phyloP scores from a whole-genome alignment of 2,113 vertebrate species.

The Sclerurus mexicanus region DNA sequence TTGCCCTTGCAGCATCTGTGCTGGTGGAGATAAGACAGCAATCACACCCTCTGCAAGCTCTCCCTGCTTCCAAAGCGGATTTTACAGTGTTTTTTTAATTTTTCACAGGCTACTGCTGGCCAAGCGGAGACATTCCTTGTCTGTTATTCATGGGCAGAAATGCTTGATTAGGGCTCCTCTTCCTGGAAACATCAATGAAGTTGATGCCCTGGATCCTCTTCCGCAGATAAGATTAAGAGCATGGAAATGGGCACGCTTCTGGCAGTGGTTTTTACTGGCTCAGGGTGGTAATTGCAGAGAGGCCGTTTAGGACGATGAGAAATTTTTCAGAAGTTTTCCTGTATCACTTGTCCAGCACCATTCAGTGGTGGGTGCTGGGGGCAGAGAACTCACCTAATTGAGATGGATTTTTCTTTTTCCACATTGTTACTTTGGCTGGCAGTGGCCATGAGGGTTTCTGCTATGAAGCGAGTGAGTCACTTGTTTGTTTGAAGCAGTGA shows the following conservation, averaged over 20 bases:
- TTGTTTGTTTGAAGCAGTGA: neutral
- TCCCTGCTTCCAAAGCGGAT: neutral
- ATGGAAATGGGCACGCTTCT: neutral
- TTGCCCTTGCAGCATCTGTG: neutral
- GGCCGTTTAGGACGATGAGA: neutral
- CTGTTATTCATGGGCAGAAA: constrained; percentile 48
- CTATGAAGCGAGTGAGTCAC: neutral
- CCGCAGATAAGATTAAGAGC: constrained; percentile 43
- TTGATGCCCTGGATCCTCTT: constrained; percentile 39
- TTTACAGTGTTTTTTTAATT: constrained; percentile 38
- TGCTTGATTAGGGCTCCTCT: constrained; percentile 41
- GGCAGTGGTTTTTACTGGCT: constrained; percentile 11
- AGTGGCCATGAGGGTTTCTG: neutral
- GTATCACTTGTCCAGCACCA: rapidly evolving
- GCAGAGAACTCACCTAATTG: neutral
- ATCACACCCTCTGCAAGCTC: neutral
- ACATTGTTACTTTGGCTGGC: neutral
- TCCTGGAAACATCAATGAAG: constrained; percentile 35
- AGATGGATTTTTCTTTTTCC: neutral
- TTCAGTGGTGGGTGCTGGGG: neutral
- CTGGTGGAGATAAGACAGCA: neutral
- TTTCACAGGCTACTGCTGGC: constrained; percentile 32
- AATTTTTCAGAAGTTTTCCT: neutral
- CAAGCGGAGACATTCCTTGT: neutral
- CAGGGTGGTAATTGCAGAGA: neutral